Percentiles rank a stretch among this genome's conserved stretches.
Conservation (phyloP, 2,113 vertebrate species). For the Megalops atlanticus region DNA sequence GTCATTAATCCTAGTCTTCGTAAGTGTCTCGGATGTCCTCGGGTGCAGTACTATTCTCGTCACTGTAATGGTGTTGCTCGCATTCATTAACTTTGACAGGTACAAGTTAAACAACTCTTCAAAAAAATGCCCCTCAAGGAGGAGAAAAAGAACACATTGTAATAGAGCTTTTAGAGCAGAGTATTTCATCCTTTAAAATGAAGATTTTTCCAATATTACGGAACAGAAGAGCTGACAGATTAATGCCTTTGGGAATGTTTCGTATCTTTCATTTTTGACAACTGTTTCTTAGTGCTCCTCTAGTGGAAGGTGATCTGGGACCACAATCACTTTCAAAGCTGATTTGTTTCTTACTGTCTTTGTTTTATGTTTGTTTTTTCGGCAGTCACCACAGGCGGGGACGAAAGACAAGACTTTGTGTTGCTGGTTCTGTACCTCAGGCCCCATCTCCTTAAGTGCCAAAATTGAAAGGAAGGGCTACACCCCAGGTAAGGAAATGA, state of each 20-base stretch:
- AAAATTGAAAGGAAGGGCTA: slow-evolving; percentile 99
- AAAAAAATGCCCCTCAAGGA: neutral
- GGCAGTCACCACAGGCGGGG: slow-evolving; percentile 97
- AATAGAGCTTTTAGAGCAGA: neutral
- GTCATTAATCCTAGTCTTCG: too few relatives aligned
- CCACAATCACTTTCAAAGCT: neutral
- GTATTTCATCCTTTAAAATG: neutral
- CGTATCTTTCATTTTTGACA: neutral
- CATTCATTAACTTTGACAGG: neutral
- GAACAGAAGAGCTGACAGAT: neutral
- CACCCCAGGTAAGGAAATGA: slow-evolving; percentile 84
- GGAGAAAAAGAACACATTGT: neutral
- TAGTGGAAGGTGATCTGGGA: neutral
- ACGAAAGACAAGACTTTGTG: slow-evolving; percentile 99
- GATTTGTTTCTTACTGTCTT: neutral
- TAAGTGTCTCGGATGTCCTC: too few relatives aligned
- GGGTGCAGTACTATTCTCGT: neutral
- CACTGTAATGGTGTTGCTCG: neutral
- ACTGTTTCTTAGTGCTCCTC: neutral
- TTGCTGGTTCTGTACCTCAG: slow-evolving; percentile 99
- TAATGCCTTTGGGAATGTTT: neutral
- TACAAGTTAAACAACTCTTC: neutral
- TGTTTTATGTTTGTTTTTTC: slow-evolving; percentile 35
- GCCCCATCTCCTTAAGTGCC: slow-evolving; percentile 99
- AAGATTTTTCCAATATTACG: too few relatives aligned